Percentiles rank a stretch among this genome's conserved stretches.
phyloP scores from a whole-genome alignment of 2,888 invertebrate genomes.

The Ectobius pallidus region DNA sequence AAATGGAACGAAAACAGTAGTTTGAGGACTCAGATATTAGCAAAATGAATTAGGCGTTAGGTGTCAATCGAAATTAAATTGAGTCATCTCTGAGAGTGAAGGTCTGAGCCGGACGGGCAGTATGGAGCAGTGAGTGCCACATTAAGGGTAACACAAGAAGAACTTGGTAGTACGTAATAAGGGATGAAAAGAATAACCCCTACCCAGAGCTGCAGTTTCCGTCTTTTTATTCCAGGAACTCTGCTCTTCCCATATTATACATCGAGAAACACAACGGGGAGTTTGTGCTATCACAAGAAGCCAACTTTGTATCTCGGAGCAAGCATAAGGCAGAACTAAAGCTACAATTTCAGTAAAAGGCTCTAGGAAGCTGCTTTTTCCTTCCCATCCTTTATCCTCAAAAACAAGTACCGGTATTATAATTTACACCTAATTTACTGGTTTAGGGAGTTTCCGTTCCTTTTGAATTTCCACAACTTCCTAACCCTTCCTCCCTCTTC shows the following conservation, averaged over 20 bases:
- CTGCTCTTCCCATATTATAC: neutral
- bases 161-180: neutral
- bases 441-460: slow-evolving; percentile 8
- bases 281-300: neutral
- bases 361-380: slow-evolving; percentile 8
- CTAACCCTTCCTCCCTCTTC: neutral
- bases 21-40: no score
- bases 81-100: neutral
- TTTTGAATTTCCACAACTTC: slow-evolving; percentile 3
- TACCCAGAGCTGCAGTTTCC: neutral
- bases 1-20: no score
- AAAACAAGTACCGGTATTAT: slow-evolving; percentile 27
- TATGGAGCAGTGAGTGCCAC: neutral
- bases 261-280: neutral
- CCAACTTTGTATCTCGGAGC: neutral
- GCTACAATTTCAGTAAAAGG: neutral
- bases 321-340: neutral
- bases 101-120: neutral
- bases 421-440: slow-evolving; percentile 31
- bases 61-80: neutral
- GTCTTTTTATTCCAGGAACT: slow-evolving; percentile 7
- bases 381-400: slow-evolving; percentile 1
- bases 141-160: neutral
- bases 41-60: no score
- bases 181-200: slow-evolving; percentile 2